Evolutionary conservation across 2,797 vertebrate genomes (phyloP).

Genomic region (Rallus crepitans): DNA sequence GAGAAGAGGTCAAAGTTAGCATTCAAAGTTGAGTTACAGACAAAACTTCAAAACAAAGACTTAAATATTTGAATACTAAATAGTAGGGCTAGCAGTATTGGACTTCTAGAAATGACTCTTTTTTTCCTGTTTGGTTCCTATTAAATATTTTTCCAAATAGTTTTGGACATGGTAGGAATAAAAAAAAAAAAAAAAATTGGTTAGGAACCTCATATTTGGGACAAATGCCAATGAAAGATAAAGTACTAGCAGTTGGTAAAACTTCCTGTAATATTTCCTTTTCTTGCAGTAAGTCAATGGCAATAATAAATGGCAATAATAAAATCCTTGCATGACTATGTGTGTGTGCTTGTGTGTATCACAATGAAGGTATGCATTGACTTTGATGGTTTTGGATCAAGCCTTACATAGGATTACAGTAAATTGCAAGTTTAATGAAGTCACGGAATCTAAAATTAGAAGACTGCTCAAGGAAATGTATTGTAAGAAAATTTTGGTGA

Average conservation of each 20-base stretch:
- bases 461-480: constrained; percentile 19
- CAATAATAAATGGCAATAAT: not conserved
- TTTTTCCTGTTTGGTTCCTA: not conserved
- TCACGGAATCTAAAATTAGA: constrained; percentile 35
- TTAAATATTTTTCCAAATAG: not conserved
- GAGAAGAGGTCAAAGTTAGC: not conserved
- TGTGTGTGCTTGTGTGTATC: not conserved
- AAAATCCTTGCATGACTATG: not conserved
- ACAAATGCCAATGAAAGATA: not conserved
- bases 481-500: constrained; percentile 48
- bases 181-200: not conserved
- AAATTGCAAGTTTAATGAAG: constrained; percentile 15
- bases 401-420: not conserved
- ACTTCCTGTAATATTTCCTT: not conserved
- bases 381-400: not conserved
- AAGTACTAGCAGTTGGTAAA: not conserved
- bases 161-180: not conserved
- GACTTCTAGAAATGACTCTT: not conserved
- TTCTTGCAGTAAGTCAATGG: not conserved
- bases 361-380: not conserved
- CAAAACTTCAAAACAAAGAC: not conserved
- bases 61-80: not conserved
- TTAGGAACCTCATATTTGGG: not conserved
- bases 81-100: not conserved
- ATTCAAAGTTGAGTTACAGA: not conserved